Evolutionary conservation across 2,113 vertebrate genomes (phyloP).

Genomic region (Argyrosomus japonicus): DNA sequence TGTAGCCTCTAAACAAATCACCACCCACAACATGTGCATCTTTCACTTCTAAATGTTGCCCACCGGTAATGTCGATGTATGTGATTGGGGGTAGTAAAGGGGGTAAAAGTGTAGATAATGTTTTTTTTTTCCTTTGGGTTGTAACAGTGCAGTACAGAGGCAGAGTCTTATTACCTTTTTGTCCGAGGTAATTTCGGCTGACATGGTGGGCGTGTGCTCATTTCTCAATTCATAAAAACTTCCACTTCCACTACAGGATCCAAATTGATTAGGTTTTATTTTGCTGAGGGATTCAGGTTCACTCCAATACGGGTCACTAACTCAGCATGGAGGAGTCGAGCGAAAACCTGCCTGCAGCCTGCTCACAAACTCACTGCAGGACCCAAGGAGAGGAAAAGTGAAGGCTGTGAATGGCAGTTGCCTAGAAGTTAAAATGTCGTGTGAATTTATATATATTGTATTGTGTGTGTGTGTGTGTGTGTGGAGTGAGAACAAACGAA

Average conservation of each 20-base stretch:
- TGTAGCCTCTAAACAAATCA: neutral
- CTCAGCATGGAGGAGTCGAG: conserved; percentile 9
- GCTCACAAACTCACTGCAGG: neutral
- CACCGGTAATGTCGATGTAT: neutral
- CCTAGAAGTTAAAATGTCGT: conserved; percentile 9
- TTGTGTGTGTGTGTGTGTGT: neutral
- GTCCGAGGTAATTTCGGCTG: conserved; percentile 8
- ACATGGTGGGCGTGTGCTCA: neutral
- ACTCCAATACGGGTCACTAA: conserved; percentile 27
- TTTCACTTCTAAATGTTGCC: conserved; percentile 1
- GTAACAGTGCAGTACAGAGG: neutral
- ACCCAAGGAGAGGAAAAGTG: neutral
- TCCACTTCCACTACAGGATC: conserved; percentile 10
- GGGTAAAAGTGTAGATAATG: neutral
- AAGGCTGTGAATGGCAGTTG: neutral
- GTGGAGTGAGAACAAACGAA: conserved; percentile 17
- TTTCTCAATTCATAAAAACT: conserved; percentile 29
- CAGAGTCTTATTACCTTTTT: neutral
- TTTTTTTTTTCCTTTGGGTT: neutral
- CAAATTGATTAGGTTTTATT: conserved; percentile 47
- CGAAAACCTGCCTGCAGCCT: conserved; percentile 23
- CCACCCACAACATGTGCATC: neutral
- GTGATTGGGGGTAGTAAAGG: neutral
- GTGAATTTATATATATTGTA: conserved; percentile 1
- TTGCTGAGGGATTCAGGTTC: conserved; percentile 20